These are phyloP conservation scores for Chrysocyon brachyurus DNA, from an alignment of 2,797 vertebrate genomes.

Conservation along the genomic window DNA sequence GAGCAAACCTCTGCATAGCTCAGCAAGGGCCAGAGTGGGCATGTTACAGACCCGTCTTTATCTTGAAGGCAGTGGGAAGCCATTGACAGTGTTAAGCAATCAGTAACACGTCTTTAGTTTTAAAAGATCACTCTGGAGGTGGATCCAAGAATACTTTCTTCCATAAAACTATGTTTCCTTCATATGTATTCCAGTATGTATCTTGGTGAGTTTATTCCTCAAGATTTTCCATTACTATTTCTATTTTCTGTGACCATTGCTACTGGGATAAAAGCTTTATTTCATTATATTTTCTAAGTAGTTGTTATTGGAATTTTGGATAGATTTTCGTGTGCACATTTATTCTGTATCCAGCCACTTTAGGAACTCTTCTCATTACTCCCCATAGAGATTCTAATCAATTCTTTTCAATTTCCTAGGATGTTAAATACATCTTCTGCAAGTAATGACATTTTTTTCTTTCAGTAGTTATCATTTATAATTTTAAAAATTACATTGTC, in stretches of 20 bases:
- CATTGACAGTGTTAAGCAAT: background rate
- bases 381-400: background rate
- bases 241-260: background rate
- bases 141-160: background rate
- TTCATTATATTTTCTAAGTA: conserved; percentile 35
- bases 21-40: background rate
- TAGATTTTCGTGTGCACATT: background rate
- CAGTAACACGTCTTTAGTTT: background rate
- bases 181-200: background rate
- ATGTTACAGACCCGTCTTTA: background rate
- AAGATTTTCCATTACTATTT: conserved; percentile 41
- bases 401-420: conserved; percentile 37
- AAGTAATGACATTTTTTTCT: conserved; percentile 25
- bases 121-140: background rate
- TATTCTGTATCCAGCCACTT: conserved; percentile 38
- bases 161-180: conserved; percentile 17
- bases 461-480: background rate
- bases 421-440: background rate
- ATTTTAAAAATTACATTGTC: background rate
- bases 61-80: background rate
- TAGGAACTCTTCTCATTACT: background rate
- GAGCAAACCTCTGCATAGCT: background rate
- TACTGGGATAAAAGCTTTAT: conserved; percentile 26
- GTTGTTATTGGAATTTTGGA: background rate
- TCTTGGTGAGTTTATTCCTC: conserved; percentile 7